Evolutionary conservation across 2,888 invertebrate species (phyloP), one percentile per base, ranked within the genome.

Genomic region (Ormyrus rosae): DNA sequence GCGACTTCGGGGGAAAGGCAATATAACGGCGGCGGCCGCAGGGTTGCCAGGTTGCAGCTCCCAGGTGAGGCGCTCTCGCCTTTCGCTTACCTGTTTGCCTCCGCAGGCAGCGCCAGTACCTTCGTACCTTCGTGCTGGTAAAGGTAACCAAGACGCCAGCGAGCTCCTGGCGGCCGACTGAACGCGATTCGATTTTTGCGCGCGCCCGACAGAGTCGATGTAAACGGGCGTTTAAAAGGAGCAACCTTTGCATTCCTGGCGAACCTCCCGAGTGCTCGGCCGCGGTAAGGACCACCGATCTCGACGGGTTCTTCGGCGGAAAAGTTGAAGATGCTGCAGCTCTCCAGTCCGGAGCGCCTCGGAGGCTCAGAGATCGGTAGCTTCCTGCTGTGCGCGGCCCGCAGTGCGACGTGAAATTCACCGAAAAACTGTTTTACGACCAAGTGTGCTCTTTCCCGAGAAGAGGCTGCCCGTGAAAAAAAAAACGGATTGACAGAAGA

Each of bases 41-140:
- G 82, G 82, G 85, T 85, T 85, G 85, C 85, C 85, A 85, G 85
- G 84, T 85, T 84, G 84, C 78, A 82, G 34, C 34, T 34, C 34
- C 84, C 83, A 86, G 84, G 85, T 85, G 85, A 86, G 34, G 83
- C 81, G 84, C 83, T 34, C 34, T 82, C 83, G 84, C 85, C 86
- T 79, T 84, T 81, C 81, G 73, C 58, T 69, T 70, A 70, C 79
- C 81, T 79, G 84, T 34, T 34, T 56, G 55, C 45, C 34, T 34
- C 34, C 34, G 34, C 48, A 7, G 10, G 34, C 56, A 45, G 48
- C 67, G 48, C 55, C 19, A 11, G 13, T 45, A 53, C 53, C 11
- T 55, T 11, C 45, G 45, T 68, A 51, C 34, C 53, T 61, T 67
- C 51, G 67, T 48, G 67, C 56, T 58, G 50, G n/a, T 46, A 74